Base-by-base conservation (phyloP, 2,888 invertebrate genomes). In the Ophion ellenae region DNA sequence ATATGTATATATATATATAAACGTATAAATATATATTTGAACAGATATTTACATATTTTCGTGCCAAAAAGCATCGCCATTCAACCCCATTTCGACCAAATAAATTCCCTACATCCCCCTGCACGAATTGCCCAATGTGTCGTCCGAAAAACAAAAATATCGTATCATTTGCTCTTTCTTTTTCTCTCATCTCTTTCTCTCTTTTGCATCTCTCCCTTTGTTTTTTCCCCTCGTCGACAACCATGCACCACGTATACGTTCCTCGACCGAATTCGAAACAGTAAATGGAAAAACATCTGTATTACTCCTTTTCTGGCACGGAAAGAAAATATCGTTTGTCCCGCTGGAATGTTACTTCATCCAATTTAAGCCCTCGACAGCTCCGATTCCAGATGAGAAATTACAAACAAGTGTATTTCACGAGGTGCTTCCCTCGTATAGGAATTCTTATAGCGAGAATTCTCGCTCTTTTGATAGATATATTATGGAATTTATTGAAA, bases 51-150 rank as follows among this genome's bases (percentile, higher is more conserved):
- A 32, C 63, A 45, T 71, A 10, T 53, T 14, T 57, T 7, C 10
- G 53, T 47, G 70, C 40, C 64, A 67, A 53, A 63, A 73, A 70
- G 40, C 57, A 36, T 40, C 74, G 20, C 53, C 32, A 70, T 75
- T 57, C 75, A 63, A 85, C 70, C 70, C 10, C 57, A 84, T 82
- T 79, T 85, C 79, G 82, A 76, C 61, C 82, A 82, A 85, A 85
- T 82, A 85, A 82, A 85, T 82, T 79, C 78, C 82, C 79, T 53
- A 20, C 61, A 24, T 79, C 59, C 75, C 32, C 70, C 59, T 59
- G 75, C 61, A 61, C 63, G 66, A 82, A 85, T 79, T 82, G 40
- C 47, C 81, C 79, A 82, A 82, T 76, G 75, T 82, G 71, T 79
- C 79, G 75, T 53, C 61, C 70, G 17, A 76, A 70, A 82, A 85